Conservation (phyloP, 30 jellyfish, hydroid and myxozoan species). For the Aurelia coerulea region DNA sequence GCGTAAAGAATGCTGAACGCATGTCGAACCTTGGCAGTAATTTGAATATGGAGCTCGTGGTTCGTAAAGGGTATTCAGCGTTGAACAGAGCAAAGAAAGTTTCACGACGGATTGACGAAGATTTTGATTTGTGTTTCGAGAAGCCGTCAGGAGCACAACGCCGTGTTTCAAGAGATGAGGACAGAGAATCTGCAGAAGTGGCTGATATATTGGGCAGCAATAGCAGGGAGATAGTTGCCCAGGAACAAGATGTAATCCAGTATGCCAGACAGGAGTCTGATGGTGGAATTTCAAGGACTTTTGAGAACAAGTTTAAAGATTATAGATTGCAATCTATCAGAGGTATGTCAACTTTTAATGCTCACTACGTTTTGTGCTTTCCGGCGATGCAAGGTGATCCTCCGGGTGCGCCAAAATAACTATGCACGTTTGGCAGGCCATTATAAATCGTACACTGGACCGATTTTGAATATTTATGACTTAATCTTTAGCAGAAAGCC, state of each 20-base stretch:
- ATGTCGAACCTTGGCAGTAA: neutral
- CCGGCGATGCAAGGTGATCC: too few species aligned
- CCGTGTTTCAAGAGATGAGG: neutral
- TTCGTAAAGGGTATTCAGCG: conserved; percentile 52
- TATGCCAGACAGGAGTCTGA: neutral
- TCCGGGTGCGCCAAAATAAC: too few species aligned
- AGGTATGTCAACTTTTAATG: conserved; percentile 18
- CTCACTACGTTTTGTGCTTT: too few species aligned
- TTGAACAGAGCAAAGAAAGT: conserved; percentile 50
- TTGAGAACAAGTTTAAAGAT: conserved; percentile 37
- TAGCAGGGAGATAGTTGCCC: neutral
- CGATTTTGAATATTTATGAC: too few species aligned
- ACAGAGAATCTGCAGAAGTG: conserved; percentile 48
- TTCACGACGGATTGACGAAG: conserved; percentile 50
- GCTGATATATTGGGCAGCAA: conserved; percentile 20
- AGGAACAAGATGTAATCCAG: neutral
- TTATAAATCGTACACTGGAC: too few species aligned
- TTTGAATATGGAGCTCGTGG: conserved; percentile 22
- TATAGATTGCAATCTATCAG: conserved; percentile 27
- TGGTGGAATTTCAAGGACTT: neutral
- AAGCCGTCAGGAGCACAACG: neutral
- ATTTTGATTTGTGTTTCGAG: conserved; percentile 37
- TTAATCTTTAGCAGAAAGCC: too few species aligned
- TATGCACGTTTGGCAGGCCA: too few species aligned
- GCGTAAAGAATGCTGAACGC: neutral